phyloP scores from a whole-genome alignment of 2,797 vertebrate species.

The Micromesistius poutassou region DNA sequence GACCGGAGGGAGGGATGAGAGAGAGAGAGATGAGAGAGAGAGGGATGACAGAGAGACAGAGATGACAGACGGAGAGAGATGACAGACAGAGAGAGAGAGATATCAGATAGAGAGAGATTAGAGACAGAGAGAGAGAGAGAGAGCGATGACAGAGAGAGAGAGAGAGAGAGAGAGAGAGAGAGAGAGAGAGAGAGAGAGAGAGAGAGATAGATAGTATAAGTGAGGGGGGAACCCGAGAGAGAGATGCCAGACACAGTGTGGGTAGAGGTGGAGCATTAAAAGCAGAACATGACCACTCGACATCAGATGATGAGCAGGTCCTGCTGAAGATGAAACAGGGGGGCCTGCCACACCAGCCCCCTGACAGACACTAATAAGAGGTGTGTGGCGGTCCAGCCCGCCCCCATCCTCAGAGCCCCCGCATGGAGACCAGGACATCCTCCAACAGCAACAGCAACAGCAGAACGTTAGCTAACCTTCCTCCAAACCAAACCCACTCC shows the following conservation, averaged over 20 bases:
- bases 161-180: background rate
- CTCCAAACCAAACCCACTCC: conserved; percentile 46
- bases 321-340: conserved; percentile 53
- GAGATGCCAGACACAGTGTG: background rate
- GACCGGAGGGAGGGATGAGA: conserved; percentile 5
- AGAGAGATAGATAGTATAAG: background rate
- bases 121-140: background rate
- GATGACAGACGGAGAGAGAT: background rate
- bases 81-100: background rate
- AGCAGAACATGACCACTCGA: conserved; percentile 63
- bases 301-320: conserved; percentile 53
- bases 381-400: conserved; percentile 61
- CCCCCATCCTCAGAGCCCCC: conserved; percentile 43
- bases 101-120: background rate
- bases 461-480: conserved; percentile 50
- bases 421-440: conserved; percentile 42
- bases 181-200: background rate
- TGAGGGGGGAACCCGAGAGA: background rate
- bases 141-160: background rate
- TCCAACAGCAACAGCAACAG: conserved; percentile 63
- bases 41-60: conserved; percentile 11
- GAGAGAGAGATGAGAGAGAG: background rate
- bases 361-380: conserved; percentile 63
- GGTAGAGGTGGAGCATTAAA: conserved; percentile 32
- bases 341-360: conserved; percentile 64